Base-by-base conservation (phyloP, 2,888 invertebrate genomes). In the Poecilobothrus nobilitatus region DNA sequence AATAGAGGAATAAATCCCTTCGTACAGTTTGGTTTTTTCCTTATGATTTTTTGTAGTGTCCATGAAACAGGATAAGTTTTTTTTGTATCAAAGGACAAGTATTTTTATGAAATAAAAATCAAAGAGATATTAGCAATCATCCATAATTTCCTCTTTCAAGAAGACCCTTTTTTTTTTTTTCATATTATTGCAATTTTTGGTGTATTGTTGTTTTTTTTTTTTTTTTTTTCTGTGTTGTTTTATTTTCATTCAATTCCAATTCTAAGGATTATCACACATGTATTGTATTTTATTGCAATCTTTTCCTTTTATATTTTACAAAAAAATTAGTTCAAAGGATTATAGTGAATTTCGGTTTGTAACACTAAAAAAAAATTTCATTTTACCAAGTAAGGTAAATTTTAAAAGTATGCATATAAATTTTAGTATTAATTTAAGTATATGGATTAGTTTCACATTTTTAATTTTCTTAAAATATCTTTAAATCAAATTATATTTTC, bases 41-140 rank as follows among this genome's bases (percentile, higher is more conserved):
- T 53, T 53, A 41, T 41, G 15, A 12, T 53, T 37, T 37, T 37
- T 4, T 18, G 6, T 18, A 18, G 53, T 53, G 53, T n/a, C 27
- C 27, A 27, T 53, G n/a, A 6, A 2, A 18, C 9, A 53, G 53
- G 9, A 53, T 2, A 53, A 9, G 18, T 53, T 53, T 53, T 53
- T 10, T 12, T 37, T 8, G 2, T 18, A 53, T 53, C 6, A n/a
- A n/a, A 53, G 53, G 9, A 53, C 9, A 53, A 9, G 18, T 53
- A 15, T 53, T 53, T 10, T 12, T 37, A 53, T 53, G 15, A 53
- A 53, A 53, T 12, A 53, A 53, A 53, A 53, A 53, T 53, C 53
- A 53, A 53, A 53, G 53, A 53, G 53, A 53, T 53, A 53, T 53
- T 53, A 53, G 53, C 53, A 53, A 53, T 53, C 53, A 53, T 53